A percentile compares a stretch with the other conserved stretches of the same genome.
Evolutionary conservation across 1,140 invertebrate species (phyloP).

Genomic region (Pseudobourletiella spinata): DNA sequence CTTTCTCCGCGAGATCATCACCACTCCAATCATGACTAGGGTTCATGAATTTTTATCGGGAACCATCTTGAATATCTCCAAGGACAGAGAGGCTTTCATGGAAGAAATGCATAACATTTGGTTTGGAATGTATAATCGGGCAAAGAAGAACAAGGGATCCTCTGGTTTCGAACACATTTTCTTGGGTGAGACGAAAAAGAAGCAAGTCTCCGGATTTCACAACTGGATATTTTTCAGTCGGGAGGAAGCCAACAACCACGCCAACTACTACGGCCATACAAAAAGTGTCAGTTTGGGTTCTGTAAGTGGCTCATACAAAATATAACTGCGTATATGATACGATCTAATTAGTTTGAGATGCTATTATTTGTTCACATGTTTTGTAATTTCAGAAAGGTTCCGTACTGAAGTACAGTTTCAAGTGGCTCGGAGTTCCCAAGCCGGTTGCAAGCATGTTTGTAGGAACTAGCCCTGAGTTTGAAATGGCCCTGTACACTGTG

Average conservation of each 20-base stretch:
- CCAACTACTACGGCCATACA: conserved; percentile 71
- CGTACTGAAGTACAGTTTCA: conserved; percentile 66
- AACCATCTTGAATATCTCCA: no score
- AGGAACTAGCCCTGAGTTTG: conserved; percentile 85
- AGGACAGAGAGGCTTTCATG: conserved; percentile 50
- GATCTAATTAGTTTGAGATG: not conserved
- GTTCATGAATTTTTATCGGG: conserved; percentile 59
- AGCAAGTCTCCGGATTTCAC: conserved; percentile 69
- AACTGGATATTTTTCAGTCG: conserved; percentile 79
- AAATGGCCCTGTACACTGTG: conserved; percentile 80
- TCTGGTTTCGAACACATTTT: conserved; percentile 82
- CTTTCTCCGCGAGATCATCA: conserved; percentile 63
- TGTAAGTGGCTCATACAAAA: no score
- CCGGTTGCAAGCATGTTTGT: conserved; percentile 71
- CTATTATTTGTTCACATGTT: conserved; percentile 39
- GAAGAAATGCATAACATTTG: conserved; percentile 64
- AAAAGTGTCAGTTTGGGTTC: conserved; percentile 55
- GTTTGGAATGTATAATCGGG: conserved; percentile 71
- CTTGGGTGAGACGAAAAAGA: conserved; percentile 67
- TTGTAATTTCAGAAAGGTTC: conserved; percentile 60
- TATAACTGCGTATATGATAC: no score
- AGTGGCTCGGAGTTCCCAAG: conserved; percentile 63
- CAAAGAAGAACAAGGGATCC: conserved; percentile 64
- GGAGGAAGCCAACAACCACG: conserved; percentile 55
- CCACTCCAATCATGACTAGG: conserved; percentile 62